Evolutionary conservation across 2,113 vertebrate genomes (phyloP).

Genomic region (Salvator merianae): DNA sequence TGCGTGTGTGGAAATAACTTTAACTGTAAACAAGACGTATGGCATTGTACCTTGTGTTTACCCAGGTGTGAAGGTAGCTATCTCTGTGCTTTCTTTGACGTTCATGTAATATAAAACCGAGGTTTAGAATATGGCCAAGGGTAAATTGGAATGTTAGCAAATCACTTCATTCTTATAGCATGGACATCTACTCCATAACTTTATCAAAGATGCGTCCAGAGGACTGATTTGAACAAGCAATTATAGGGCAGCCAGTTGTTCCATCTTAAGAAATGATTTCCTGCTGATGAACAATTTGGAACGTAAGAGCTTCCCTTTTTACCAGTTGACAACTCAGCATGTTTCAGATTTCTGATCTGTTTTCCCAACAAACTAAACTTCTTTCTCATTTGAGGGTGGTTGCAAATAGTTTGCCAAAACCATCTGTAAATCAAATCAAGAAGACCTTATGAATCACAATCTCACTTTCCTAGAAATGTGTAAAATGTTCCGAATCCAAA

Average conservation of each 20-base stretch:
- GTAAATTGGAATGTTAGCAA: constrained; percentile 51
- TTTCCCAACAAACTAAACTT: too few species aligned
- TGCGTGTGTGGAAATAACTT: constrained; percentile 50
- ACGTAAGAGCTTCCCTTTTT: neutral
- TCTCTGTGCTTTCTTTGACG: constrained; percentile 57
- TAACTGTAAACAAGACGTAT: constrained; percentile 71
- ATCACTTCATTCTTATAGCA: constrained; percentile 47
- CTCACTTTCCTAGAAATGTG: too few species aligned
- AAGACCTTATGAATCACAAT: too few species aligned
- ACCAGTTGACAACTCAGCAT: too few species aligned
- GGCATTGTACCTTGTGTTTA: constrained; percentile 63
- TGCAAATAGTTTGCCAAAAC: too few species aligned
- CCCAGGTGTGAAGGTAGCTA: constrained; percentile 72
- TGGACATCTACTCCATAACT: rapidly evolving
- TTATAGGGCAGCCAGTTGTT: neutral
- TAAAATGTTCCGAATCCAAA: too few species aligned
- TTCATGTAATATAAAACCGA: constrained; percentile 44
- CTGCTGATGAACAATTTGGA: neutral
- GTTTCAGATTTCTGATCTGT: too few species aligned
- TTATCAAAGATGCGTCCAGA: constrained; percentile 1
- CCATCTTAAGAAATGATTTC: neutral
- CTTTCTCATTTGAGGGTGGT: too few species aligned
- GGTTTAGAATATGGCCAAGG: constrained; percentile 21
- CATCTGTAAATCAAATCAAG: too few species aligned
- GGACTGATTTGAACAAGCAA: neutral